Conservation (phyloP, 2,888 invertebrate species). For the Agonopterix alstromeriana region DNA sequence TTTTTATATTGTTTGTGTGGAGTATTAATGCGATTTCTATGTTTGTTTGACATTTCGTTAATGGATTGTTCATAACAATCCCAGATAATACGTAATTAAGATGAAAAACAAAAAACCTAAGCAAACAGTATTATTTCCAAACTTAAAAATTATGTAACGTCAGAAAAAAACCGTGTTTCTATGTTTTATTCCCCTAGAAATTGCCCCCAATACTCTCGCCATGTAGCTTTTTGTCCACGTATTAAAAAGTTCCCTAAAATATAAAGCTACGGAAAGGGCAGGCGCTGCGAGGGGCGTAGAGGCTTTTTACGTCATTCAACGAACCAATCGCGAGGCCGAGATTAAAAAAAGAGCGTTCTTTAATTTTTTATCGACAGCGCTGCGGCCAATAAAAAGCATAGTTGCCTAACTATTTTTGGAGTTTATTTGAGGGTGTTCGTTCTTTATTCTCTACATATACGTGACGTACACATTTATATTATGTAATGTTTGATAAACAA, state of each 20-base stretch:
- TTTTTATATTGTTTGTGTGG: constrained; percentile 43
- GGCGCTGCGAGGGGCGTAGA: constrained; percentile 46
- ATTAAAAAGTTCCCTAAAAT: constrained; percentile 30
- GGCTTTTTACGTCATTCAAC: constrained; percentile 47
- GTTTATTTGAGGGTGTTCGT: background rate
- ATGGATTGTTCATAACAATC: too few relatives aligned
- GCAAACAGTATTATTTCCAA: too few relatives aligned
- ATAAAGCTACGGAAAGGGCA: constrained; percentile 36
- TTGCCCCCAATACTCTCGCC: too few relatives aligned
- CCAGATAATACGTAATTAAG: too few relatives aligned
- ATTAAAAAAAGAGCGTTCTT: constrained; percentile 52
- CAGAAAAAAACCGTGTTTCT: too few relatives aligned
- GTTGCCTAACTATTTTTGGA: constrained; percentile 20
- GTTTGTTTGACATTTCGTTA: constrained; percentile 32
- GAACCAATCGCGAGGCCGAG: constrained; percentile 47
- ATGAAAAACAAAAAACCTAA: too few relatives aligned
- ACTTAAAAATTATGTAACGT: too few relatives aligned
- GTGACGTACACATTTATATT: too few relatives aligned
- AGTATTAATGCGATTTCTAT: constrained; percentile 51
- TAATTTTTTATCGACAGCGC: constrained; percentile 28
- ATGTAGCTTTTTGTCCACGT: background rate
- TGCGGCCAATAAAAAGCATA: constrained; percentile 29
- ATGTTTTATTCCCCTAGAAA: too few relatives aligned
- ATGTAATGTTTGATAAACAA: too few relatives aligned
- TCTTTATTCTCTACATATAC: too few relatives aligned